Percentiles rank a stretch among this genome's conserved stretches.
Conservation (phyloP, 2,888 invertebrate genomes). For the Dorcus hopei region DNA sequence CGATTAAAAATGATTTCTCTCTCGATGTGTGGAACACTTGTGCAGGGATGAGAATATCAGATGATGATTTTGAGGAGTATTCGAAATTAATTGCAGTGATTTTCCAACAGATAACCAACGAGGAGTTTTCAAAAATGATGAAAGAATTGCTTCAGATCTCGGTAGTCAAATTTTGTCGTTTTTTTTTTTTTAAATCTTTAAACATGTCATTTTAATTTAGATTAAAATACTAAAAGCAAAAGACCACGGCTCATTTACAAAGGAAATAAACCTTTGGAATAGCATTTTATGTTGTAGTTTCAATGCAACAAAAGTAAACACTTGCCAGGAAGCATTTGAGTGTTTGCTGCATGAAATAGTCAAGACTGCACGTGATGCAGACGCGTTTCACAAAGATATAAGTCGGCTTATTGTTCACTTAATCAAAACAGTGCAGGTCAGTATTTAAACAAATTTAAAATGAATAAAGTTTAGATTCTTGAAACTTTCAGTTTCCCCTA, state of each 20-base stretch:
- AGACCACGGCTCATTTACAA: conserved; percentile 20
- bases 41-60: conserved; percentile 27
- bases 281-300: conserved; percentile 37
- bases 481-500: conserved; percentile 8
- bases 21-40: conserved; percentile 35
- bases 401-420: conserved; percentile 36
- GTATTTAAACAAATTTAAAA: conserved; percentile 11
- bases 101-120: conserved; percentile 37
- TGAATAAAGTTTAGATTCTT: too few relatives aligned
- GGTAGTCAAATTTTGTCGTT: conserved; percentile 28
- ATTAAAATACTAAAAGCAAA: neutral
- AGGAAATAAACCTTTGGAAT: conserved; percentile 36
- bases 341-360: conserved; percentile 32
- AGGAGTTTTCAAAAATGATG: conserved; percentile 35
- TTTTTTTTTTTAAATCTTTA: neutral
- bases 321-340: conserved; percentile 34
- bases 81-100: conserved; percentile 37
- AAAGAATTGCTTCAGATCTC: conserved; percentile 34
- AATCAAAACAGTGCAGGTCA: conserved; percentile 38
- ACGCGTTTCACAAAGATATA: conserved; percentile 32
- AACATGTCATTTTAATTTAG: neutral
- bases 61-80: conserved; percentile 32
- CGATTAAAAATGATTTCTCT: conserved; percentile 31
- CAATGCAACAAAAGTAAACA: conserved; percentile 37
- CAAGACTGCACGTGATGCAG: conserved; percentile 23